Base-by-base conservation (phyloP, 2,113 vertebrate genomes). In the Eurystomus gularis region DNA sequence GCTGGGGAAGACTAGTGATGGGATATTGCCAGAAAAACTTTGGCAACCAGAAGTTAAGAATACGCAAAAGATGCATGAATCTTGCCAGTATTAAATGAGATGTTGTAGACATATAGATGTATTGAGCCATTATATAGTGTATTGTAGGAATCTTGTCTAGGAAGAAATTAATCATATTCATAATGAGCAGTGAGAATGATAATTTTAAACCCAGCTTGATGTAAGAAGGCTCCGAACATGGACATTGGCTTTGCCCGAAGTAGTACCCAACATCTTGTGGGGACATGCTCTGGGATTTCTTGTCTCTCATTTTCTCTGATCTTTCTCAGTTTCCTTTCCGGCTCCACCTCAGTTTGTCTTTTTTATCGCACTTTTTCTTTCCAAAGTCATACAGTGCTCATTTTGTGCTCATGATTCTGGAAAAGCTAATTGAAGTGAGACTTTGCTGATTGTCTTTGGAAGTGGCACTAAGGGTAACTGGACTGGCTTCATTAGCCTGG, bases 61-160 rank as follows among this genome's bases (percentile, higher is more conserved):
- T 39, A 12, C 4, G 5, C 39, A 48, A 35, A 93, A 68, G 4
- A 2, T 1, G 0, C 2, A 2, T 54, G 66, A 51, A 24, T 60
- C 25, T 35, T 49, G 20, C 23, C 0, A 1, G 4, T 55, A 20
- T 78, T 83, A 71, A 86, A 40, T 39, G 10, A 73, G 54, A 21
- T 75, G 18, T 8, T 68, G 31, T 57, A 68, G 77, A 8, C 5
- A 2, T 12, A 15, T 42, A 62, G n/a, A 13, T 48, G 14, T 25
- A 52, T 70, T 7, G 24, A 33, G 28, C 24, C 10, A 5, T 77
- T 69, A 8, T 20, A 10, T 11, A 54, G 28, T 13, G 31, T 21
- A 21, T 40, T 65, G 20, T 25, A 16, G 55, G 73, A 48, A 18
- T 65, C 24, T 92, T 46, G 23, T 46, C 57, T 68, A 35, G 35